A percentile compares a stretch with the other conserved stretches of the same genome.
phyloP scores from a whole-genome alignment of 2,797 vertebrate species.

The Cossypha polioptera region DNA sequence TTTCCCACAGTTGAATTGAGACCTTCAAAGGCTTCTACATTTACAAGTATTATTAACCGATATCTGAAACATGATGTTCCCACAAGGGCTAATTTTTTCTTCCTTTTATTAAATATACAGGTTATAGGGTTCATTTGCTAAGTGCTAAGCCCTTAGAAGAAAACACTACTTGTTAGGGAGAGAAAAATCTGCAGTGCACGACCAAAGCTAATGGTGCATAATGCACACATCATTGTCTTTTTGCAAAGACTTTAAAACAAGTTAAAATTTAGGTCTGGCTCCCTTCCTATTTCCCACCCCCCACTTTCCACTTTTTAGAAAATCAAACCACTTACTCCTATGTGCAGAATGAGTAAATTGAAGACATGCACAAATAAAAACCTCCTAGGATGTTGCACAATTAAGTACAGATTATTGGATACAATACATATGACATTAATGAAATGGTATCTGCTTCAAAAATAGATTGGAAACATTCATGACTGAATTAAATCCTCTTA shows the following conservation, averaged over 20 bases:
- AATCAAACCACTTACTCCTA: constrained; percentile 50
- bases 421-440: constrained; percentile 58
- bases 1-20: constrained; percentile 84
- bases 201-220: constrained; percentile 59
- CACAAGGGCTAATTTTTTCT: constrained; percentile 77
- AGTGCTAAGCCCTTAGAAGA: constrained; percentile 70
- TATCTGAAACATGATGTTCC: constrained; percentile 85
- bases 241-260: constrained; percentile 57
- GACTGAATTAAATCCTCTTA: constrained; percentile 55
- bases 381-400: constrained; percentile 45
- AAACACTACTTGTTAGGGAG: constrained; percentile 65
- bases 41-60: constrained; percentile 83
- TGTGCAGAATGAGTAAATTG: constrained; percentile 44
- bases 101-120: constrained; percentile 75
- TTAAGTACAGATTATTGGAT: constrained; percentile 50
- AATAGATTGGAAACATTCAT: constrained; percentile 54
- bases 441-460: constrained; percentile 58
- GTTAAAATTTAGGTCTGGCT: constrained; percentile 51
- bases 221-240: constrained; percentile 52
- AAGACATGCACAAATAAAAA: constrained; percentile 50
- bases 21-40: constrained; percentile 86
- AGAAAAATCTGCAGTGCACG: constrained; percentile 57
- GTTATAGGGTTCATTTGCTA: constrained; percentile 77
- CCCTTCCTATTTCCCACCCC: constrained; percentile 8
- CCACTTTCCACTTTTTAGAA: constrained; percentile 33